Percentiles rank a stretch among this genome's conserved stretches.
phyloP scores from a whole-genome alignment of 2,113 vertebrate genomes.

The Halichoerus grypus region DNA sequence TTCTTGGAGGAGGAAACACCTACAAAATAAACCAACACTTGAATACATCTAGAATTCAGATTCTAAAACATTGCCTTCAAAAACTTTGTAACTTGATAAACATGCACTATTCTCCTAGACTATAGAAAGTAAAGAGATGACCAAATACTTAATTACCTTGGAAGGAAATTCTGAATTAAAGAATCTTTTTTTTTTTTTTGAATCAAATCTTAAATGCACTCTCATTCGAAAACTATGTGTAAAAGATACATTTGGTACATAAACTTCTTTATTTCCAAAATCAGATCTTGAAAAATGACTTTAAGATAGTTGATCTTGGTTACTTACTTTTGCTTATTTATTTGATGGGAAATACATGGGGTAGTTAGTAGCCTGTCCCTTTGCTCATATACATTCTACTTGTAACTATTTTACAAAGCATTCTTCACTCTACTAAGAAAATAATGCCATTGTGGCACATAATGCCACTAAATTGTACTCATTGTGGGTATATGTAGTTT shows the following conservation, averaged over 20 bases:
- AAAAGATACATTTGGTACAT: background rate
- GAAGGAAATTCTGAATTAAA: background rate
- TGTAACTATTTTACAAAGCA: slow-evolving; percentile 18
- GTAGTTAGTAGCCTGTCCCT: background rate
- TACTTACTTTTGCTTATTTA: background rate
- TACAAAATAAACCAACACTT: background rate
- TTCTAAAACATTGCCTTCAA: background rate
- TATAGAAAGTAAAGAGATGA: background rate
- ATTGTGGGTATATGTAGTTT: background rate
- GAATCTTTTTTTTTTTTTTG: background rate
- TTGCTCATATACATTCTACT: background rate
- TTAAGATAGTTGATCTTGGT: background rate
- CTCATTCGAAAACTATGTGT: background rate
- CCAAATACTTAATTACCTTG: background rate
- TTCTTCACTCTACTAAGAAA: background rate
- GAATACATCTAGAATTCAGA: background rate
- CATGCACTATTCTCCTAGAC: background rate
- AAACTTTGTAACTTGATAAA: background rate
- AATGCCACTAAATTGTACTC: background rate
- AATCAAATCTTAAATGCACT: background rate
- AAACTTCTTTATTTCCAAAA: slow-evolving; percentile 34
- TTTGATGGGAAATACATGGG: background rate
- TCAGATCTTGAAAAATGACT: slow-evolving; percentile 25
- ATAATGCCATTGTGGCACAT: background rate
- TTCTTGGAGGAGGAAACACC: background rate